Base-by-base conservation (phyloP, 2,113 vertebrate genomes). In the Ictidomys tridecemlineatus region DNA sequence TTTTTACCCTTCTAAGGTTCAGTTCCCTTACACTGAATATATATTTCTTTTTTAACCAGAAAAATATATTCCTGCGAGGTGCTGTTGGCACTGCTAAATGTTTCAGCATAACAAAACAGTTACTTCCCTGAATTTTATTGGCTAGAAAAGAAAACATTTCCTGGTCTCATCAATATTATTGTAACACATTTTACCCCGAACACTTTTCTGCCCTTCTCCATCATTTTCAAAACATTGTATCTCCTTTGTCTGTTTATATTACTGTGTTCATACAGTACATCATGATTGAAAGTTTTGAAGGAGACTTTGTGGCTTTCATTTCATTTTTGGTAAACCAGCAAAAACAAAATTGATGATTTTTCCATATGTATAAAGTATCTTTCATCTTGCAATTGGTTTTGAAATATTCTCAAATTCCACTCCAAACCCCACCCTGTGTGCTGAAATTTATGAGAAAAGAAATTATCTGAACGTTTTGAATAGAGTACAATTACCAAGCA, bases 281-380 rank as follows among this genome's bases (percentile, higher is more conserved):
- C 7, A 20, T 79, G 45, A 76, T 0, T 87, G 74, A 89, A 80
- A 90, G 82, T 70, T 22, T 32, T 34, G 39, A 96, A 85, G 77
- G 80, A 94, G 51, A 74, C 22, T 80, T 72, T 94, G 58, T 85
- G 86, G 89, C 53, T 91, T 95, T 89, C 32, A 45, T 90, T 96
- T 92, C 85, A 84, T 95, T 96, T 94, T 88, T 58, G 93, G 95
- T 85, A 72, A 94, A 95, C 17, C 58, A 94, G 89, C 2, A 45
- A 95, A 96, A 95, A 91, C 86, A 97, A 91, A 94, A 95, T 37
- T 96, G 78, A 96, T 95, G 91, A 91, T 51, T 72, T 96, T 95
- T 96, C 85, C 82, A 72, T 93, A 94, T 77, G 65, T 45, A 70
- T 77, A 73, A 95, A 70, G 22, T 95, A 63, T 79, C 92, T 94